Conservation (phyloP, 1,140 invertebrate genomes). For the Brachionus koreanus region DNA sequence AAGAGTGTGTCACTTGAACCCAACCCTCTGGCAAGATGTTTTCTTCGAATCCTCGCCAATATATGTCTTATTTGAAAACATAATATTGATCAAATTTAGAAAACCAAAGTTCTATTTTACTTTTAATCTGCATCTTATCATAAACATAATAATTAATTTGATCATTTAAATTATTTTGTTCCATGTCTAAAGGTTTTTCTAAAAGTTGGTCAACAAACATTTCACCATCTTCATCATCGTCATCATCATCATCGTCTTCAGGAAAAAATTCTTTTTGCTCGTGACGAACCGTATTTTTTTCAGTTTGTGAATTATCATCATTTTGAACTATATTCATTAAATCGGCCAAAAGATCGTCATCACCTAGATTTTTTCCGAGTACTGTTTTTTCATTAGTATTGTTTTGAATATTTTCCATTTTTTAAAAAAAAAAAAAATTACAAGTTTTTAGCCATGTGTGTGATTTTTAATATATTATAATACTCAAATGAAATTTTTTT, state of each 20-base stretch:
- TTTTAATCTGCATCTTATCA: constrained; percentile 40
- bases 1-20: constrained; percentile 89
- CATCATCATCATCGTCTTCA: constrained; percentile 48
- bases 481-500: neutral
- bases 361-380: neutral
- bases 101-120: neutral
- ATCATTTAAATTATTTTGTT: constrained; percentile 19
- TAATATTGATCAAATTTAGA: neutral
- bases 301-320: neutral
- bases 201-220: neutral
- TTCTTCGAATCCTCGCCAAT: constrained; percentile 17
- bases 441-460: neutral
- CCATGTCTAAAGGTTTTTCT: constrained; percentile 22
- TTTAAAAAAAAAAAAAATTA: neutral
- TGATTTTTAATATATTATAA: neutral
- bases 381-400: neutral
- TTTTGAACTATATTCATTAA: constrained; percentile 43
- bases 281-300: neutral
- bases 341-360: constrained; percentile 27
- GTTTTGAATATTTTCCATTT: neutral
- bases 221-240: constrained; percentile 37
- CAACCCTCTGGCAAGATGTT: constrained; percentile 78
- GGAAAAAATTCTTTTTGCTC: constrained; percentile 45
- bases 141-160: constrained; percentile 26
- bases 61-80: neutral